Percentiles rank a stretch among this genome's conserved stretches.
phyloP scores from a whole-genome alignment of 2,797 vertebrate genomes.

The Rhinichthys osculus region DNA sequence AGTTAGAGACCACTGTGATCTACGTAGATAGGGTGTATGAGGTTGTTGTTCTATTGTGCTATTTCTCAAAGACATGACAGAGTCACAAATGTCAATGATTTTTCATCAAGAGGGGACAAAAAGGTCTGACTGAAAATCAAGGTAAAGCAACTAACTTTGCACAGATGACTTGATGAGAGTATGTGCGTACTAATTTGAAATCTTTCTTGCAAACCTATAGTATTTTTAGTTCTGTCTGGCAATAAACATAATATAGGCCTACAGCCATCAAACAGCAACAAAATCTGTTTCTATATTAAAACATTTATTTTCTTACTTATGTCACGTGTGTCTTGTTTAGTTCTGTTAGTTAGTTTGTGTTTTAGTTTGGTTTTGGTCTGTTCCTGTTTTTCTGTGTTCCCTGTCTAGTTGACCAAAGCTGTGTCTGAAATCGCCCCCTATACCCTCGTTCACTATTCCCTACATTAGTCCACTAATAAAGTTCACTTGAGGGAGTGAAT shows the following conservation, averaged over 20 bases:
- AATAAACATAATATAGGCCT: constrained; percentile 35
- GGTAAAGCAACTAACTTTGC: not conserved
- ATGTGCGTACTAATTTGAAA: not conserved
- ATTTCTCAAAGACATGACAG: constrained; percentile 5
- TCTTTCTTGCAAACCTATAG: not conserved
- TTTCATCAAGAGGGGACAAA: not conserved
- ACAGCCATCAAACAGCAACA: constrained; percentile 14
- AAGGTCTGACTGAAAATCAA: not conserved
- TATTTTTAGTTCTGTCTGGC: constrained; percentile 1
- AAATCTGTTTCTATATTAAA: constrained; percentile 46
- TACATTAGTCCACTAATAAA: no score
- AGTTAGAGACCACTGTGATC: constrained; percentile 25
- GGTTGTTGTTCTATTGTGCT: not conserved
- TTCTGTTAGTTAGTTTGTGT: not conserved
- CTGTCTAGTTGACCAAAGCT: not conserved
- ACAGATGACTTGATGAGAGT: not conserved
- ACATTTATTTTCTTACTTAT: constrained; percentile 32
- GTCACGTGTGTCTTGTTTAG: not conserved
- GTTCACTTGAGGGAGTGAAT: no score
- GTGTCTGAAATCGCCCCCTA: no score
- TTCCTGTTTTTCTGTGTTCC: not conserved
- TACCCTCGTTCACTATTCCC: no score
- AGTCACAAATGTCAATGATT: not conserved
- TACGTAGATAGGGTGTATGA: not conserved
- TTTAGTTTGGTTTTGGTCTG: not conserved